Base-by-base conservation (phyloP, 2,113 vertebrate genomes). In the Paradisaea rubra region DNA sequence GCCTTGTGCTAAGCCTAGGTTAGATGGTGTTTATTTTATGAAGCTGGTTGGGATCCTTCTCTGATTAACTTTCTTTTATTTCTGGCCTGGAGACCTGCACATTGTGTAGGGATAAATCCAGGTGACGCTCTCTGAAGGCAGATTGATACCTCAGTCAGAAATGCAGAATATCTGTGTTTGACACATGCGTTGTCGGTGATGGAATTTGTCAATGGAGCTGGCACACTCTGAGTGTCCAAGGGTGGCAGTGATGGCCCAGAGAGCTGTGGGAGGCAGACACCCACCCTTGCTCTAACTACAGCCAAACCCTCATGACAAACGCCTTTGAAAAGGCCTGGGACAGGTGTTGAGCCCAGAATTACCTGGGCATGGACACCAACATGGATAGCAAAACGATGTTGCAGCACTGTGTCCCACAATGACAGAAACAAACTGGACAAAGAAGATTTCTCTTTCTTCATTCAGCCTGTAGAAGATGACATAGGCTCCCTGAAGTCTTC, bases 71-170 rank as follows among this genome's bases (percentile, higher is more conserved):
- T 53, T 72, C 49, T 94, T 79, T 95, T 84, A 88, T 93, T 52
- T 24, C 81, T 88, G 85, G 65, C 79, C 69, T 63, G 73, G 60
- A 93, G 57, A 79, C 70, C 72, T 23, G 22, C 39, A 78, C 13
- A 56, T 35, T 45, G 15, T 23, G 23, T 27, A 68, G 80, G 56
- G 57, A 85, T 85, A 94, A 94, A 93, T 76, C 74, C 82, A 95
- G 92, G 82, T 89, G 57, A 72, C 0, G 13, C 24, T 94, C 66
- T 81, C 80, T 96, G 85, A 81, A 95, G 76, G 41, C 22, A 63
- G 88, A 82, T 59, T 59, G 28, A 89, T 88, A 95, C 84, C 49
- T 96, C 84, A 78, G 37, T 93, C 84, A 96, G 84, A 89, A 96
- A 73, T 7, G n/a, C 44, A 49, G 69, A 92, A 95, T 65, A 59